These are phyloP conservation scores for Flexamia atlantica DNA, from an alignment of 2,888 invertebrate species.

Conservation along the genomic window DNA sequence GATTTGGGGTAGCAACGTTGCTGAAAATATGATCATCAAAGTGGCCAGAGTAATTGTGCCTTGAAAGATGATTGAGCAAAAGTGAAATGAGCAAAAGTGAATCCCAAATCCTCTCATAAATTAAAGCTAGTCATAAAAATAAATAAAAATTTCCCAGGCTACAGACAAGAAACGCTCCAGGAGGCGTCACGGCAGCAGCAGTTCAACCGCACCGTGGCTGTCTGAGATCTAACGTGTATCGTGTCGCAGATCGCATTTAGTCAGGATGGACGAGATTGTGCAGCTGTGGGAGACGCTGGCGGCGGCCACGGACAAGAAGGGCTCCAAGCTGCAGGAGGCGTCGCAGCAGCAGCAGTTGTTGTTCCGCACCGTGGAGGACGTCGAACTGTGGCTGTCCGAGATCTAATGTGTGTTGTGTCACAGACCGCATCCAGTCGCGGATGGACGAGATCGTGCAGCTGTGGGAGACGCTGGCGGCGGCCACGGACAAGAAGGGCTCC, in stretches of 20 bases:
- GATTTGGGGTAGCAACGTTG: no score
- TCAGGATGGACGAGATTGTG: constrained; percentile 94
- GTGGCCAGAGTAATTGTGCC: no score
- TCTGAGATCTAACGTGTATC: no score
- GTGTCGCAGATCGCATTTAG: constrained; percentile 83
- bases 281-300: constrained; percentile 94
- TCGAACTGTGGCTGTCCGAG: no score
- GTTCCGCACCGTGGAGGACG: constrained; percentile 93
- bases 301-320: constrained; percentile 95
- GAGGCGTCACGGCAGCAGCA: constrained; percentile 98
- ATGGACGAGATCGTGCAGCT: constrained; percentile 93
- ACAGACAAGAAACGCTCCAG: constrained; percentile 94
- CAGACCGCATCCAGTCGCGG: constrained; percentile 89
- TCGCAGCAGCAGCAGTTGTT: constrained; percentile 98
- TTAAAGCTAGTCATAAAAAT: no score
- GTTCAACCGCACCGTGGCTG: no score
- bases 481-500: constrained; percentile 95
- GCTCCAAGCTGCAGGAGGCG: constrained; percentile 93
- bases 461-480: constrained; percentile 94
- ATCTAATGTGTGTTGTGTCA: no score
- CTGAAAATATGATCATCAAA: no score
- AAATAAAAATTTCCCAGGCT: no score
- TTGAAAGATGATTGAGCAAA: no score
- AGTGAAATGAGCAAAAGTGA: no score
- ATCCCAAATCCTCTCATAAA: no score